phyloP scores from a whole-genome alignment of 2,888 invertebrate genomes.

The Gasteruption jaculator region DNA sequence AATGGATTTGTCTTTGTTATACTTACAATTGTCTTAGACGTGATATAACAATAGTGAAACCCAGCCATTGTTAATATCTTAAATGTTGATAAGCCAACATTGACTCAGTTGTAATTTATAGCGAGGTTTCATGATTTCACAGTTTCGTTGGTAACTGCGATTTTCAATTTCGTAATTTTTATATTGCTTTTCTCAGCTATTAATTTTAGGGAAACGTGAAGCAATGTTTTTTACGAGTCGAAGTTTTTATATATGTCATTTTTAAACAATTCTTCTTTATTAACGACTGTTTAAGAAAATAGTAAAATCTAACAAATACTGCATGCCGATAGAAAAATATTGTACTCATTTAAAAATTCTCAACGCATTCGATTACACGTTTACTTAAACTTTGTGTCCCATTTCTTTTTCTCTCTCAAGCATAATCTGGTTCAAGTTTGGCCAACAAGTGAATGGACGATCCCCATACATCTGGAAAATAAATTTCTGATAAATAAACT shows the following conservation, averaged over 20 bases:
- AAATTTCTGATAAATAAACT: not conserved
- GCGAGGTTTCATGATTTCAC: no score
- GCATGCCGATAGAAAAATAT: slow-evolving; percentile 7
- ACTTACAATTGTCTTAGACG: no score
- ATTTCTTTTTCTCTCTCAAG: slow-evolving; percentile 11
- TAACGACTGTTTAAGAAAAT: no score
- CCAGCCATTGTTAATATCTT: no score
- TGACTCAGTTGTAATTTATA: no score
- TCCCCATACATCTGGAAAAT: slow-evolving; percentile 32
- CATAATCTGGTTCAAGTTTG: slow-evolving; percentile 28
- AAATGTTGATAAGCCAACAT: no score
- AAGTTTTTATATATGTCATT: no score
- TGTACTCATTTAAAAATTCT: not conserved
- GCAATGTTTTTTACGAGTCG: no score
- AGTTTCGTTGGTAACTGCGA: slow-evolving; percentile 7
- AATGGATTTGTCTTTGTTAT: no score
- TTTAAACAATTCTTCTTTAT: no score
- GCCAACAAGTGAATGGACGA: slow-evolving; percentile 30
- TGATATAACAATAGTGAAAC: no score
- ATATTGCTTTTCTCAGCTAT: not conserved
- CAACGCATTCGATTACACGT: slow-evolving; percentile 4
- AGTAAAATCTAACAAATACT: no score
- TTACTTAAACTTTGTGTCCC: slow-evolving; percentile 7
- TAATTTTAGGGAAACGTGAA: slow-evolving; percentile 3
- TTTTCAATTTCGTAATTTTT: slow-evolving; percentile 5